These are phyloP conservation scores for Lapara coniferarum DNA, from an alignment of 2,888 invertebrate species.

Conservation along the genomic window DNA sequence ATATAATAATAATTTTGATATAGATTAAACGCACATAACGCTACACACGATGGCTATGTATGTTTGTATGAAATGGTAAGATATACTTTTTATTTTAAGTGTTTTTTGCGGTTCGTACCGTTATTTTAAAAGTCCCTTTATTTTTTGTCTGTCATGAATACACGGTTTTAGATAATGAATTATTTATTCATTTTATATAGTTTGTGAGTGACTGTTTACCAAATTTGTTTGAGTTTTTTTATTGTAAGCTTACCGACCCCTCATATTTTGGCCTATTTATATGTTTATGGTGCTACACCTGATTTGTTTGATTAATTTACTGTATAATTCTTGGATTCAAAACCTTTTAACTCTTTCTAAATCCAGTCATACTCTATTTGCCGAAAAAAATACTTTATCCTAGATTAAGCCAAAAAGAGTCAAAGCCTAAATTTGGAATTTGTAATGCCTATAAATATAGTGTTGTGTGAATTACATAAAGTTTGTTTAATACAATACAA, in stretches of 20 bases:
- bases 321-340: background rate
- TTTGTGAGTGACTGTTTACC: background rate
- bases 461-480: background rate
- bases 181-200: background rate
- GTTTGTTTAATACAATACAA: background rate
- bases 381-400: background rate
- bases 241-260: background rate
- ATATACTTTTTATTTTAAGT: background rate
- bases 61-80: background rate
- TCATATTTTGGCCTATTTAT: background rate
- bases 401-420: background rate
- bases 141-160: background rate
- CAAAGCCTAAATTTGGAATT: background rate
- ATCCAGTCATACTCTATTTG: background rate
- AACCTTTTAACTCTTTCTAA: background rate
- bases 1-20: conserved; percentile 3
- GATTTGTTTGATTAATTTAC: background rate
- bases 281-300: conserved; percentile 21
- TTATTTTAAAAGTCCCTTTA: background rate
- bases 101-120: background rate
- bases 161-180: background rate
- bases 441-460: background rate
- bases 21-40: conserved; percentile 16
- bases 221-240: background rate
- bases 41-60: conserved; percentile 6